A percentile compares a stretch with the other conserved stretches of the same genome.
phyloP scores from a whole-genome alignment of 2,888 invertebrate species.

The Odontomyia ornata region DNA sequence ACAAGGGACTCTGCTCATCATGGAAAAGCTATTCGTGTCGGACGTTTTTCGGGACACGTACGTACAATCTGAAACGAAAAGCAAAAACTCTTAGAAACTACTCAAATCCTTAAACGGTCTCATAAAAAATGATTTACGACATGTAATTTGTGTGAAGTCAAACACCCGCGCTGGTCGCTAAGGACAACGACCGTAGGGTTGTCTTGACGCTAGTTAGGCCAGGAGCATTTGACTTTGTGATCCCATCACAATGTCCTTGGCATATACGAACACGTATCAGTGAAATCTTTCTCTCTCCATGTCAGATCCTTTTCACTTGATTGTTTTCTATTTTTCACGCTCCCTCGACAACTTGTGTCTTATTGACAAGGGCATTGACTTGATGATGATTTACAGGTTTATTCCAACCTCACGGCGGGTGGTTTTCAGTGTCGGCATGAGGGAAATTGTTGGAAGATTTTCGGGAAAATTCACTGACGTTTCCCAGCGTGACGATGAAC shows the following conservation, averaged over 20 bases:
- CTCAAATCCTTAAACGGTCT: neutral
- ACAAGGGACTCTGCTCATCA: too few relatives aligned
- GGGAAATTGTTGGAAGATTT: neutral
- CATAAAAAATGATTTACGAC: constrained; percentile 10
- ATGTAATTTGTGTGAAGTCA: neutral
- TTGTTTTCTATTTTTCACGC: neutral
- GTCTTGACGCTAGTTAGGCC: neutral
- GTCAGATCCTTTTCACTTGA: neutral
- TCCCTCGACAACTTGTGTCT: constrained; percentile 3
- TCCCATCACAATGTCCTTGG: constrained; percentile 11
- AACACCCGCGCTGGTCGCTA: neutral
- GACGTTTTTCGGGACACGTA: neutral
- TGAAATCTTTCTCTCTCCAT: neutral
- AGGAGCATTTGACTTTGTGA: constrained; percentile 16
- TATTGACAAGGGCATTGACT: constrained; percentile 36
- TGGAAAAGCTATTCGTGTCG: neutral
- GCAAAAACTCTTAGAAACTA: neutral
- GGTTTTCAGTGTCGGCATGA: neutral
- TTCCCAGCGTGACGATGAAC: neutral
- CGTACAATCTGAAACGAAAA: too few relatives aligned
- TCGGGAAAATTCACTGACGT: neutral
- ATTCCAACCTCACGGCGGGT: neutral
- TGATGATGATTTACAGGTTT: constrained; percentile 29
- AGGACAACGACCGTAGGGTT: neutral
- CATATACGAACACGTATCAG: neutral